These are phyloP conservation scores for Larimichthys polyactis DNA, from an alignment of 2,113 vertebrate genomes.

Conservation along the genomic window DNA sequence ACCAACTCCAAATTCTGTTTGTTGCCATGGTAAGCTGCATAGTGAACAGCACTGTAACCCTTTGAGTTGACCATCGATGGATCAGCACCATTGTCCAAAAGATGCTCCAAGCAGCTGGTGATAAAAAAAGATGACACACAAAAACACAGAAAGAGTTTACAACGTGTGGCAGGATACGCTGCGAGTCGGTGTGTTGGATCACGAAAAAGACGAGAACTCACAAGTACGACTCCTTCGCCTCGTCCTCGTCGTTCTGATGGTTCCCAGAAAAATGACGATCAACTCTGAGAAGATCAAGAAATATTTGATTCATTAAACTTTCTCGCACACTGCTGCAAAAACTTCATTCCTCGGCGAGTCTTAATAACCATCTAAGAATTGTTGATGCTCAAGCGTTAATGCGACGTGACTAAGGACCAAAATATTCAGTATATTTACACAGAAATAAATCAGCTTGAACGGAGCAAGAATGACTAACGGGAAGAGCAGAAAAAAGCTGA, in stretches of 20 bases:
- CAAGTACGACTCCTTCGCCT: conserved; percentile 95
- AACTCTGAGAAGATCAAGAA: conserved; percentile 79
- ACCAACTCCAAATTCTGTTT: conserved; percentile 97
- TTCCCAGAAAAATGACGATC: conserved; percentile 89
- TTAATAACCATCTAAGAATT: not conserved
- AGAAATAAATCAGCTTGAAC: not conserved
- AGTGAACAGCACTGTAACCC: conserved; percentile 98
- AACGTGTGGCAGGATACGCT: not conserved
- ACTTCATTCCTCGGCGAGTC: not conserved
- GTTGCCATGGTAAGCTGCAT: conserved; percentile 96
- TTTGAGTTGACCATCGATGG: conserved; percentile 95
- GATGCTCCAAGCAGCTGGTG: conserved; percentile 94
- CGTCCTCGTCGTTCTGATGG: conserved; percentile 88
- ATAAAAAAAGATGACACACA: not conserved
- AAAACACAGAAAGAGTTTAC: not conserved
- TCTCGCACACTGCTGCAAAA: not conserved
- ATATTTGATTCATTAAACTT: not conserved
- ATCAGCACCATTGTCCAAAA: conserved; percentile 96
- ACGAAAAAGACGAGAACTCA: conserved; percentile 78
- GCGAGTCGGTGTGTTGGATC: not conserved
- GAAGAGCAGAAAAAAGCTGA: not conserved
- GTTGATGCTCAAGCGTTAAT: not conserved
- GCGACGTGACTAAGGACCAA: not conserved
- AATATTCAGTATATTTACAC: not conserved
- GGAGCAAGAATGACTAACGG: too few species aligned